Conservation (phyloP, 2,113 vertebrate genomes). For the Hypanus sabinus region DNA sequence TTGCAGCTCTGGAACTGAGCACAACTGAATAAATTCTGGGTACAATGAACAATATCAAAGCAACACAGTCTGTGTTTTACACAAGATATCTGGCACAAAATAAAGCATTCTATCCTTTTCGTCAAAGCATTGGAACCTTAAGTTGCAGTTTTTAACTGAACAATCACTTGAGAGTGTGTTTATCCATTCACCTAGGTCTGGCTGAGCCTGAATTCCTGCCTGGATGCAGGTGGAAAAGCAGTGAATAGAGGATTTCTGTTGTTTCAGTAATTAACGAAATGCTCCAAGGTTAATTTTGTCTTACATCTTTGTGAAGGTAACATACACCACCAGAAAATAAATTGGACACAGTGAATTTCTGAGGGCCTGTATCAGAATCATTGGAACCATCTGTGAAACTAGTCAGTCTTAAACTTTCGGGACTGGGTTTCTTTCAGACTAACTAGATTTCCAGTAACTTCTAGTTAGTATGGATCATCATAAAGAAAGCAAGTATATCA, state of each 20-base stretch:
- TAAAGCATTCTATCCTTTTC: not conserved
- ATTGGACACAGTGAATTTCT: not conserved
- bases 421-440: not conserved
- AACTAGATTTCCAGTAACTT: not conserved
- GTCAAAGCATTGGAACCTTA: not conserved
- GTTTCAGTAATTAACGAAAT: not conserved
- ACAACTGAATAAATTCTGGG: not conserved
- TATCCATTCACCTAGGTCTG: not conserved
- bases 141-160: not conserved
- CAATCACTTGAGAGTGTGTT: not conserved
- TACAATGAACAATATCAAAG: slow-evolving; percentile 20
- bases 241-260: not conserved
- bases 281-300: not conserved
- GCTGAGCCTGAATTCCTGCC: not conserved
- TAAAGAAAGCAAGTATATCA: not conserved
- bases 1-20: not conserved
- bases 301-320: not conserved
- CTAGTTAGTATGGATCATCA: not conserved
- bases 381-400: not conserved
- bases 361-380: not conserved
- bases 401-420: not conserved
- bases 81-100: not conserved
- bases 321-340: not conserved
- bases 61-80: not conserved
- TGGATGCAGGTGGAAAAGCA: not conserved